Percentiles rank a stretch among this genome's conserved stretches.
These are phyloP conservation scores for Sisyra terminalis DNA, from an alignment of 2,888 invertebrate genomes.

Conservation along the genomic window DNA sequence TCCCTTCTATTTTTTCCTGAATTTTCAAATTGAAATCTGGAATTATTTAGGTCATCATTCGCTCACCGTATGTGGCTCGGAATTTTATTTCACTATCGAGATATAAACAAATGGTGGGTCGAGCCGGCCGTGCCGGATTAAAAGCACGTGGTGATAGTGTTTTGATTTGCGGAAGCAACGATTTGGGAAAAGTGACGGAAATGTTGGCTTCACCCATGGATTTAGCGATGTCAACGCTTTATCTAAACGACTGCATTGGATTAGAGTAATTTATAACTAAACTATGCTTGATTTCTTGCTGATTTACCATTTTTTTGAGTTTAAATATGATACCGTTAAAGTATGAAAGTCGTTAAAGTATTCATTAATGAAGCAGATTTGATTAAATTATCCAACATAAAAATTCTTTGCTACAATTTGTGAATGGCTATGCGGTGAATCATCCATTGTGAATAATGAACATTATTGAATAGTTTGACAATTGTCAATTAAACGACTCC, in stretches of 20 bases:
- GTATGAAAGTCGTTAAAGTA: not conserved
- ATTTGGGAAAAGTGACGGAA: conserved; percentile 37
- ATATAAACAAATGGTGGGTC: conserved; percentile 92
- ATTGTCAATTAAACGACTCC: too few species aligned
- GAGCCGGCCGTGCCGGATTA: conserved; percentile 85
- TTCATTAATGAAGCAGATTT: too few species aligned
- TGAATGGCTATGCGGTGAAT: too few species aligned
- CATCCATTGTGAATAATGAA: too few species aligned
- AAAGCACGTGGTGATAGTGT: conserved; percentile 75
- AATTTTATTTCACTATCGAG: conserved; percentile 55
- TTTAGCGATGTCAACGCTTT: conserved; percentile 41
- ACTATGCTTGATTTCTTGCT: not conserved
- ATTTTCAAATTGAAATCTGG: too few species aligned
- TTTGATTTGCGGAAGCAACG: conserved; percentile 50
- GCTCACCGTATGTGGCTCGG: conserved; percentile 68
- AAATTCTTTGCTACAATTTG: too few species aligned
- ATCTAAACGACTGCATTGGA: conserved; percentile 33
- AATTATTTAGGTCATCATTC: conserved; percentile 57
- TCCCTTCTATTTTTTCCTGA: too few species aligned
- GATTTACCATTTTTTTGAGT: not conserved
- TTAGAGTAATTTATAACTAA: conserved; percentile 23
- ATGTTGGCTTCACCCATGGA: conserved; percentile 49
- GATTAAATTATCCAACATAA: too few species aligned
- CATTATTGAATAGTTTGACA: too few species aligned
- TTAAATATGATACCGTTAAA: too few species aligned